Evolutionary conservation across 2,888 invertebrate species (phyloP).

Genomic region (Drosophila melanocephala): DNA sequence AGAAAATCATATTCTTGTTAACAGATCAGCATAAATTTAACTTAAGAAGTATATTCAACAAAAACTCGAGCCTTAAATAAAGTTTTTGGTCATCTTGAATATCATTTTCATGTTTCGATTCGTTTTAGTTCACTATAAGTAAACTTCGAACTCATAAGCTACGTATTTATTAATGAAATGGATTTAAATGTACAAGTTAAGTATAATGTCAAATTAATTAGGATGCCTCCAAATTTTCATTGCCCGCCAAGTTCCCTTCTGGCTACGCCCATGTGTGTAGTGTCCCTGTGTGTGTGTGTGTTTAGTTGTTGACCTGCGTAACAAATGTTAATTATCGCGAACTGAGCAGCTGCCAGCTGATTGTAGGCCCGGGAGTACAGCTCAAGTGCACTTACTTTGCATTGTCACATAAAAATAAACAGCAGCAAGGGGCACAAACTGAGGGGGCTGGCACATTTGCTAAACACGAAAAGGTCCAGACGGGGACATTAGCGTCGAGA

Average conservation of each 20-base stretch:
- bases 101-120: neutral
- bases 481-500: constrained; percentile 60
- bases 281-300: constrained; percentile 4
- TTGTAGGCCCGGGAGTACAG: constrained; percentile 55
- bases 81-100: neutral
- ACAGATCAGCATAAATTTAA: neutral
- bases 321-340: constrained; percentile 66
- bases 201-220: neutral
- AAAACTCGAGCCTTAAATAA: neutral
- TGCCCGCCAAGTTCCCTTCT: neutral
- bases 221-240: neutral
- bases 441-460: neutral
- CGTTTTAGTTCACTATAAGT: too few species aligned
- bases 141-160: too few species aligned
- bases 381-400: constrained; percentile 79
- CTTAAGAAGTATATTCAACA: neutral
- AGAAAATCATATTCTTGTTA: neutral
- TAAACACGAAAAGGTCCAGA: constrained; percentile 59
- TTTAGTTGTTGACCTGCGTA: constrained; percentile 57
- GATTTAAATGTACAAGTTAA: neutral
- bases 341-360: constrained; percentile 59
- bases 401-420: constrained; percentile 76
- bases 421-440: constrained; percentile 36
- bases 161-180: neutral
- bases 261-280: neutral